These are phyloP conservation scores for Patagioenas fasciata DNA, from an alignment of 2,113 vertebrate species.

Conservation along the genomic window DNA sequence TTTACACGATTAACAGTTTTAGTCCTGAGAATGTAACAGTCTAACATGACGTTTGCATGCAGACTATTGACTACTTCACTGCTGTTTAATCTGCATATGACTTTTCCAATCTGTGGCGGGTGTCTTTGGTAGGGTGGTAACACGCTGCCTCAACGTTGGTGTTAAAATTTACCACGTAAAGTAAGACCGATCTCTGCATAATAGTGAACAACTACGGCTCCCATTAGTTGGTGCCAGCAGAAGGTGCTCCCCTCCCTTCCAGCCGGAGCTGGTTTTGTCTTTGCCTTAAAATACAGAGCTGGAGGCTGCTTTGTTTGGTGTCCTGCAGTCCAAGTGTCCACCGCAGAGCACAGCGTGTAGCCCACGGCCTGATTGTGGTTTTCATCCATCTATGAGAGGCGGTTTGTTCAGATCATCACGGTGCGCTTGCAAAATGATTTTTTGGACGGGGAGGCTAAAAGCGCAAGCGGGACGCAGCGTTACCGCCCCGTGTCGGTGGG, in stretches of 20 bases:
- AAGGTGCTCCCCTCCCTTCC: not conserved
- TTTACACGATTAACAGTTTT: not conserved
- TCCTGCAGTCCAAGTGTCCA: not conserved
- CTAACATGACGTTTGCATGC: constrained; percentile 39
- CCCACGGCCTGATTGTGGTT: not conserved
- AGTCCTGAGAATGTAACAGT: constrained; percentile 28
- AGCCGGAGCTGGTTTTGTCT: not conserved
- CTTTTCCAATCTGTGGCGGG: not conserved
- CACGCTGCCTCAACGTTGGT: not conserved
- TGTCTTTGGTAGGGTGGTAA: not conserved
- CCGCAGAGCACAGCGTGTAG: not conserved
- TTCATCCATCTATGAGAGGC: not conserved
- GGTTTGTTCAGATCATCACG: not conserved
- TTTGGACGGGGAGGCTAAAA: not conserved
- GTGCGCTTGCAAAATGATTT: not conserved
- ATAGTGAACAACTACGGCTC: not conserved
- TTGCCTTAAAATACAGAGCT: constrained; percentile 31
- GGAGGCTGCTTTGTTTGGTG: not conserved
- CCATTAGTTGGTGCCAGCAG: not conserved
- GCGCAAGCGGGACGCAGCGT: not conserved
- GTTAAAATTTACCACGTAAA: not conserved
- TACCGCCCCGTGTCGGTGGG: not conserved
- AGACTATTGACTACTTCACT: constrained; percentile 39
- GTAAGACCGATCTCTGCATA: not conserved
- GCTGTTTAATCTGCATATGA: constrained; percentile 4